A percentile compares a stretch with the other conserved stretches of the same genome.
phyloP scores from a whole-genome alignment of 2,888 invertebrate species.

The Steinernema carpocapsae region DNA sequence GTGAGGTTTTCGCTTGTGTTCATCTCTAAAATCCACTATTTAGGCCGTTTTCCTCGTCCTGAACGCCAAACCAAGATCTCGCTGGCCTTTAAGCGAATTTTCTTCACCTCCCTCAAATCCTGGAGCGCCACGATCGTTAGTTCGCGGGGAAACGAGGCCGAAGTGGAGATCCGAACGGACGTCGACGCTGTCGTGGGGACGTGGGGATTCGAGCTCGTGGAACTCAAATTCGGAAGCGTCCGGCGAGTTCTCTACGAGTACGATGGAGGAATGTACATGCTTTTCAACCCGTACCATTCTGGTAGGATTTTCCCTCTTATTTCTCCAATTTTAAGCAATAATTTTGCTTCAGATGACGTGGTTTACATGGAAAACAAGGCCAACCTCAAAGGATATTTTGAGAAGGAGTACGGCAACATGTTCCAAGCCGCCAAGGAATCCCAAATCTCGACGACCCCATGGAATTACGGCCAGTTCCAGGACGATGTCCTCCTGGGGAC shows the following conservation, averaged over 20 bases:
- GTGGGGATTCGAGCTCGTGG: neutral
- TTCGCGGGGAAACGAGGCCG: neutral
- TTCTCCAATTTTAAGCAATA: neutral
- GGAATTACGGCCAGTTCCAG: conserved; percentile 40
- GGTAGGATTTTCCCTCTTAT: neutral
- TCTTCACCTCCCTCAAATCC: neutral
- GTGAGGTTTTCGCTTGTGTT: neutral
- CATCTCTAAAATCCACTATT: neutral
- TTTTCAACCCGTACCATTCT: conserved; percentile 37
- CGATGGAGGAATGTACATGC: conserved; percentile 29
- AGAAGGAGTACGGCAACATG: conserved; percentile 34
- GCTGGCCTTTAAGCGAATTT: neutral
- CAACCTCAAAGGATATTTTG: conserved; percentile 36
- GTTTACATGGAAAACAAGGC: conserved; percentile 25
- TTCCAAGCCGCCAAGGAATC: conserved; percentile 24
- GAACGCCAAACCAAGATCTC: neutral
- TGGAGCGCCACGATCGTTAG: neutral
- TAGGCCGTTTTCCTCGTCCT: neutral
- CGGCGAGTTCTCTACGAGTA: neutral
- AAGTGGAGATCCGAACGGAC: conserved; percentile 3
- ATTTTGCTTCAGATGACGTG: conserved; percentile 28
- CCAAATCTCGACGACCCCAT: conserved; percentile 31
- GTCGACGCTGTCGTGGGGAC: neutral
- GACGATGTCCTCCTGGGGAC: conserved; percentile 37
- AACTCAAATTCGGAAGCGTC: neutral